Percentiles rank a stretch among this genome's conserved stretches.
Evolutionary conservation across 2,797 vertebrate genomes (phyloP).

Genomic region (Morus bassanus): DNA sequence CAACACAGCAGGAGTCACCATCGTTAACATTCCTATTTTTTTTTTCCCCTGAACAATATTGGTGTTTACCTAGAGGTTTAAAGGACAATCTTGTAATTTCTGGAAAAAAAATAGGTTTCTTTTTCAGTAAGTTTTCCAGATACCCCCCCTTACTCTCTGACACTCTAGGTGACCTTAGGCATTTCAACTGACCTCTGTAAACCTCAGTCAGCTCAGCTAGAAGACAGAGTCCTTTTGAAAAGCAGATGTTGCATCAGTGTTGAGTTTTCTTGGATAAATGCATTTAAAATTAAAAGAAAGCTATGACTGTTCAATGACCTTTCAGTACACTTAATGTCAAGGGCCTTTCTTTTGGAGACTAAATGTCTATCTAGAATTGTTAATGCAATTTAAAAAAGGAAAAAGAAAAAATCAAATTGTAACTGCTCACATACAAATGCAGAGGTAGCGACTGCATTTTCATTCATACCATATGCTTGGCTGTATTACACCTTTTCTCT

Average conservation of each 20-base stretch:
- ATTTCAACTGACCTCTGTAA: slow-evolving; percentile 34
- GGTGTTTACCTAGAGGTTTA: background rate
- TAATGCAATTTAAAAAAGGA: slow-evolving; percentile 33
- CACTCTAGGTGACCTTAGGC: slow-evolving; percentile 41
- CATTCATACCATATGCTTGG: background rate
- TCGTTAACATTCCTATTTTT: background rate
- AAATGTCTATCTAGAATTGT: slow-evolving; percentile 40
- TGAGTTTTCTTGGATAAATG: slow-evolving; percentile 40
- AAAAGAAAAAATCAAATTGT: background rate
- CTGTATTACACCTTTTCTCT: background rate
- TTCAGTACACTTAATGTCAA: slow-evolving; percentile 51
- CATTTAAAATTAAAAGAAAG: slow-evolving; percentile 61
- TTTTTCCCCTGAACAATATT: background rate
- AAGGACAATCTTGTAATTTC: background rate
- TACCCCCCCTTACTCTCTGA: background rate
- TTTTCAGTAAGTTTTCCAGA: background rate
- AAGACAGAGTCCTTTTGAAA: slow-evolving; percentile 43
- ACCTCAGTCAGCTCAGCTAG: background rate
- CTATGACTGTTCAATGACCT: slow-evolving; percentile 54
- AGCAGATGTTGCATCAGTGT: slow-evolving; percentile 30
- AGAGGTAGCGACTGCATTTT: background rate
- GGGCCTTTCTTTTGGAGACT: slow-evolving; percentile 29
- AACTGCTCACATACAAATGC: background rate
- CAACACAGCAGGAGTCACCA: slow-evolving; percentile 10
- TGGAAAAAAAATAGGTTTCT: background rate